phyloP scores from a whole-genome alignment of 2,888 invertebrate species.

The Phasia obesa region DNA sequence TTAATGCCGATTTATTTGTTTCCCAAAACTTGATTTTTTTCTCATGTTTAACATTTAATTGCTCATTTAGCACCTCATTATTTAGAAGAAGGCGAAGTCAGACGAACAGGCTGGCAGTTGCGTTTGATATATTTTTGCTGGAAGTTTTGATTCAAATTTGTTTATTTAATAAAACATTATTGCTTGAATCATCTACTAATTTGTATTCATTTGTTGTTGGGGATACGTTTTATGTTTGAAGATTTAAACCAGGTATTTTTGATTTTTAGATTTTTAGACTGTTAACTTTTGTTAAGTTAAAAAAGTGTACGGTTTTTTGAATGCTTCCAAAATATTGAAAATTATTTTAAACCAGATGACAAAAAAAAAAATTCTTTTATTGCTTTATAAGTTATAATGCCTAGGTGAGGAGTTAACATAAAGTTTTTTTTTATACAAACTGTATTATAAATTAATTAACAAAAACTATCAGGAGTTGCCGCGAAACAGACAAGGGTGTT shows the following conservation, averaged over 20 bases:
- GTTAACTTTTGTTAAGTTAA: not conserved
- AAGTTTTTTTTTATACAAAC: no score
- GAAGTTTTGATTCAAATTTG: conserved; percentile 8
- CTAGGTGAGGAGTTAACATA: no score
- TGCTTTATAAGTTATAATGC: no score
- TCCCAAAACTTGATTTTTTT: conserved; percentile 35
- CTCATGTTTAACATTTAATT: conserved; percentile 62
- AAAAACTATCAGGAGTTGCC: no score
- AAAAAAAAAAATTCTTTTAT: no score
- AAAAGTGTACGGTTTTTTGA: no score
- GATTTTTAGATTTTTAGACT: no score
- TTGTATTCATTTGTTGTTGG: conserved; percentile 22
- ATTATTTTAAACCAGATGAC: no score
- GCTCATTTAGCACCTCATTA: conserved; percentile 63
- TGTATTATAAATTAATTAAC: no score
- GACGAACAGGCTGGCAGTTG: not conserved
- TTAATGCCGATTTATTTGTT: not conserved
- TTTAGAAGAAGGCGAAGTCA: conserved; percentile 14
- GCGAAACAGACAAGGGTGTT: no score
- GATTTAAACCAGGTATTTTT: not conserved
- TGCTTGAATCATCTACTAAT: not conserved
- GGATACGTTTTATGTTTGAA: not conserved
- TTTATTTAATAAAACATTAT: conserved; percentile 10
- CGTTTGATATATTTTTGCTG: not conserved
- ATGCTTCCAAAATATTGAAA: no score